Conservation (phyloP, 1,140 invertebrate species). For the Aphaenogaster ashmeadi region DNA sequence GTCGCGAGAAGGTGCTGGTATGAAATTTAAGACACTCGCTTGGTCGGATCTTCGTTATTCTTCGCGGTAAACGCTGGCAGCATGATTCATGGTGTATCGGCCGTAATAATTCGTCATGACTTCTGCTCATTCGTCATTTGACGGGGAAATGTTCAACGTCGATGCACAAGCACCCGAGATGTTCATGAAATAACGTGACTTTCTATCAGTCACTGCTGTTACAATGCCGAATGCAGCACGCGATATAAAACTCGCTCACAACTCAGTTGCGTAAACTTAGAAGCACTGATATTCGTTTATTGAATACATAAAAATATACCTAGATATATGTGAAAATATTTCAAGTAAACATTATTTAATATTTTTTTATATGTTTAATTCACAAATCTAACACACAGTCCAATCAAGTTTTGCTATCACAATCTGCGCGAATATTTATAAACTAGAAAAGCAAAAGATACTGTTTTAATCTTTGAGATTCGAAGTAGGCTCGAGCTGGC, state of each 20-base stretch:
- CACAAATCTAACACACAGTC: neutral
- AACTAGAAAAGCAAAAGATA: neutral
- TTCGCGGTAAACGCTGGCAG: slow-evolving; percentile 70
- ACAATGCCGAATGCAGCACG: slow-evolving; percentile 15
- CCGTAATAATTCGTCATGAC: slow-evolving; percentile 78
- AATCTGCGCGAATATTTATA: neutral
- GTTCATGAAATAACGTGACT: slow-evolving; percentile 62
- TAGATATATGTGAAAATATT: neutral
- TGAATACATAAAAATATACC: slow-evolving; percentile 3
- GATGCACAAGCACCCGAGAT: slow-evolving; percentile 53
- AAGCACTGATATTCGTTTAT: neutral
- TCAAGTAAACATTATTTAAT: neutral
- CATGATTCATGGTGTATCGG: slow-evolving; percentile 74
- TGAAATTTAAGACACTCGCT: slow-evolving; percentile 77
- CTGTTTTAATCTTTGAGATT: slow-evolving; percentile 39
- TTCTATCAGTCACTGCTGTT: slow-evolving; percentile 52
- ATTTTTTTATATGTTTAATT: neutral
- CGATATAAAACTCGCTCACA: neutral
- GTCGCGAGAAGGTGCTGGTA: slow-evolving; percentile 70
- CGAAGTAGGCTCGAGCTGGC: neutral
- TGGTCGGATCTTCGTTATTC: slow-evolving; percentile 73
- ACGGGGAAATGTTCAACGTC: slow-evolving; percentile 67
- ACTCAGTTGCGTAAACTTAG: neutral
- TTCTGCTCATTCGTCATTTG: slow-evolving; percentile 76
- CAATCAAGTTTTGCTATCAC: neutral